Percentiles rank a stretch among this genome's conserved stretches.
These are phyloP conservation scores for Sebastes itinus DNA, from an alignment of 2,797 vertebrate genomes.

Conservation along the genomic window DNA sequence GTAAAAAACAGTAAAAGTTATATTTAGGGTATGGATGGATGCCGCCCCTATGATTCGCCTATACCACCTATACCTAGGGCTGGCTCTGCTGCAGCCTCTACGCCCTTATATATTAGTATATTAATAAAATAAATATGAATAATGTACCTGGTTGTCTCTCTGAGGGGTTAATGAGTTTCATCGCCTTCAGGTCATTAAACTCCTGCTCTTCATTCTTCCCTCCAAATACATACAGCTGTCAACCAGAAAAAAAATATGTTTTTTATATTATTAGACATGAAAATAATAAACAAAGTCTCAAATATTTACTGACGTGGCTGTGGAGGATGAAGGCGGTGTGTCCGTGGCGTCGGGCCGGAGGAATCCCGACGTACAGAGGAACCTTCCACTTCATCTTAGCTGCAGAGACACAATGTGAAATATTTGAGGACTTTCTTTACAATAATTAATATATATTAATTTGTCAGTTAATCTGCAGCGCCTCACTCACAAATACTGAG, in stretches of 20 bases:
- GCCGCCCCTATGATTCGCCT: background rate
- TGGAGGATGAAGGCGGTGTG: slow-evolving; percentile 83
- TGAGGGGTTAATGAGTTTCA: slow-evolving; percentile 83
- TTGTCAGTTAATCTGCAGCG: background rate
- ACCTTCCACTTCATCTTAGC: slow-evolving; percentile 87
- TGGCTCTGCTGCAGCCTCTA: background rate
- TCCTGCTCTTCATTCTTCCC: slow-evolving; percentile 81
- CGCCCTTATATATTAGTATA: background rate
- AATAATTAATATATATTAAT: background rate
- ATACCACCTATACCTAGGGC: background rate
- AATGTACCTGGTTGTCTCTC: slow-evolving; percentile 80
- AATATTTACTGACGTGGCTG: slow-evolving; percentile 72
- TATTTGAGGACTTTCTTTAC: background rate
- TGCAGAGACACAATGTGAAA: slow-evolving; percentile 35
- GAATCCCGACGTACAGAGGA: slow-evolving; percentile 82
- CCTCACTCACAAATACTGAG: slow-evolving; percentile 79
- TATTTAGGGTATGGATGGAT: background rate
- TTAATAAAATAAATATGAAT: background rate
- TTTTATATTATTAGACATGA: background rate
- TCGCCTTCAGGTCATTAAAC: slow-evolving; percentile 78
- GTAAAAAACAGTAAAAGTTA: background rate
- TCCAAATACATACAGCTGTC: slow-evolving; percentile 80
- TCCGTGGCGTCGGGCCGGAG: slow-evolving; percentile 74
- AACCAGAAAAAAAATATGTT: background rate
- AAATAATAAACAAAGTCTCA: too few relatives aligned